Conservation (phyloP, 2,113 vertebrate species). For the Symphodus melops region DNA sequence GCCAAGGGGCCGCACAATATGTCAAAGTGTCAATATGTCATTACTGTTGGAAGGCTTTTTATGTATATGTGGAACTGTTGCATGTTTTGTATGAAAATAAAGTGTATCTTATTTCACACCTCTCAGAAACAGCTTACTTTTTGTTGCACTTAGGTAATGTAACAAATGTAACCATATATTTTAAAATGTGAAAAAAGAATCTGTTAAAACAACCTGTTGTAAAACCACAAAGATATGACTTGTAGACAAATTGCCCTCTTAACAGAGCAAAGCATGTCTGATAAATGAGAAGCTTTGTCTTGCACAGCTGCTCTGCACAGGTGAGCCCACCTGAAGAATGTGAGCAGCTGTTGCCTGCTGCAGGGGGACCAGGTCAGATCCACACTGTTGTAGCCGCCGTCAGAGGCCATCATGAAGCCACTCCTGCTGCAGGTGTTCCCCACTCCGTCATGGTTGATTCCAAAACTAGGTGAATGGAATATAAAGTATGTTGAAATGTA, state of each 20-base stretch:
- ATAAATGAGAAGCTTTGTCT: slow-evolving; percentile 38
- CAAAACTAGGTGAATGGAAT: slow-evolving; percentile 83
- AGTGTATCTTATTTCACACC: neutral
- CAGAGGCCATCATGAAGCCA: slow-evolving; percentile 91
- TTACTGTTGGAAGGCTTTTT: too few species aligned
- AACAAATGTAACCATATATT: too few species aligned
- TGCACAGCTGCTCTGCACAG: slow-evolving; percentile 44
- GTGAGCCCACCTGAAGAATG: slow-evolving; percentile 87
- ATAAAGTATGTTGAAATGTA: neutral
- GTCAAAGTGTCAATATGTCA: too few species aligned
- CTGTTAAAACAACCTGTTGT: neutral
- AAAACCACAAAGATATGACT: slow-evolving; percentile 7
- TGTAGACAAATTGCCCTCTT: slow-evolving; percentile 1
- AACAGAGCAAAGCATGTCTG: slow-evolving; percentile 1
- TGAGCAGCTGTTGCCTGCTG: slow-evolving; percentile 87
- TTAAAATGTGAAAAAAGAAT: neutral
- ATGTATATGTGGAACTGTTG: too few species aligned
- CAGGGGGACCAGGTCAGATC: slow-evolving; percentile 91
- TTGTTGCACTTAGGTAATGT: too few species aligned
- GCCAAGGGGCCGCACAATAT: too few species aligned
- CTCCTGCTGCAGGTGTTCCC: slow-evolving; percentile 85
- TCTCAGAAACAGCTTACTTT: neutral
- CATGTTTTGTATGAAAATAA: too few species aligned
- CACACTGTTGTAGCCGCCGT: slow-evolving; percentile 85
- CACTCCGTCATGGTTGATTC: slow-evolving; percentile 90